Conservation (phyloP, 2,888 invertebrate species). For the Drosophila testacea region DNA sequence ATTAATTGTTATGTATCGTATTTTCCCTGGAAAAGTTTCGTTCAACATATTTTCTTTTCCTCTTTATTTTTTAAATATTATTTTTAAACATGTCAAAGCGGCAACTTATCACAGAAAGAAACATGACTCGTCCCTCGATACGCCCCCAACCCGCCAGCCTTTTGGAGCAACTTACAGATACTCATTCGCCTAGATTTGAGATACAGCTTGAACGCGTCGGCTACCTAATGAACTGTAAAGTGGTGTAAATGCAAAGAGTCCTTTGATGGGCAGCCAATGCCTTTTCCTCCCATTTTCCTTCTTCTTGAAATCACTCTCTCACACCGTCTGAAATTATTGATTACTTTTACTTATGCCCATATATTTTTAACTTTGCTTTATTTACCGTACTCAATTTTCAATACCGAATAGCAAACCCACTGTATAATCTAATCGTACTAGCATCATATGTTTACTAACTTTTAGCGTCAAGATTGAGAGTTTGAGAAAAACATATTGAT, state of each 20-base stretch:
- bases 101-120: constrained; percentile 34
- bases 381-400: constrained; percentile 1
- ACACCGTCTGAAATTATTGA: constrained; percentile 54
- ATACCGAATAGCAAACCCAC: constrained; percentile 1
- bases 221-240: constrained; percentile 74
- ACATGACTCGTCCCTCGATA: constrained; percentile 6
- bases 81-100: constrained; percentile 73
- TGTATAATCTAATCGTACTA: constrained; percentile 7
- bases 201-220: constrained; percentile 49
- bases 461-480: not conserved
- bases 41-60: constrained; percentile 6
- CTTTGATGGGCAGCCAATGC: constrained; percentile 61
- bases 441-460: not conserved
- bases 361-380: not conserved
- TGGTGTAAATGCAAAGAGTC: constrained; percentile 70
- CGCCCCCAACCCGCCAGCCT: not conserved
- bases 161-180: constrained; percentile 16
- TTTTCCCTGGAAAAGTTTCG: constrained; percentile 31
- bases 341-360: constrained; percentile 26
- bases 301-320: constrained; percentile 2
- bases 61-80: constrained; percentile 43
- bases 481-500: constrained; percentile 6
- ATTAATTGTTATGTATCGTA: constrained; percentile 45
- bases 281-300: not conserved
- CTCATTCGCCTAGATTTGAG: constrained; percentile 61